Conservation (phyloP, 2,888 invertebrate genomes). For the Drosophila mulleri region DNA sequence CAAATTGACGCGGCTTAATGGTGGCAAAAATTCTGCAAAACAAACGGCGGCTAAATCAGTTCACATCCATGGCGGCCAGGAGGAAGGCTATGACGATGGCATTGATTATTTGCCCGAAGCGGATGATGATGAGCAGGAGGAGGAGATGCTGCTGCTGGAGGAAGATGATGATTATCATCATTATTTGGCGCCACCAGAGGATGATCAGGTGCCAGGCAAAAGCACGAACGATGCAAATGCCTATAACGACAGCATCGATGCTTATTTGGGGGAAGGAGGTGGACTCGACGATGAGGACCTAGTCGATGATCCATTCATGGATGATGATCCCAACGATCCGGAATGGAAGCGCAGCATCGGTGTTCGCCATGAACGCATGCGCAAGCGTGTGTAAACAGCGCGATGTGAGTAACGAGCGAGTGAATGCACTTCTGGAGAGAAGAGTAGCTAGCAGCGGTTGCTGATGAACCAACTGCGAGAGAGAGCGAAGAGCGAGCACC, state of each 20-base stretch:
- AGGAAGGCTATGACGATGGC: constrained; percentile 47
- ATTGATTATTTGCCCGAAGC: constrained; percentile 54
- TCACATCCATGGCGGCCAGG: constrained; percentile 31
- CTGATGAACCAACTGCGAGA: not conserved
- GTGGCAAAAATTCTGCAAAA: constrained; percentile 3
- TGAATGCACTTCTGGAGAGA: not conserved
- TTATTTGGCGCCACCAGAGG: constrained; percentile 74
- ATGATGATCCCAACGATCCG: constrained; percentile 94
- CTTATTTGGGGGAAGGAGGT: constrained; percentile 66
- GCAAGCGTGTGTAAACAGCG: constrained; percentile 53
- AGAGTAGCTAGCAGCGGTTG: not conserved
- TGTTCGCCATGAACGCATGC: constrained; percentile 55
- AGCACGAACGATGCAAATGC: constrained; percentile 33
- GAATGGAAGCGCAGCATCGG: constrained; percentile 88
- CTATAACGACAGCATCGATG: constrained; percentile 71
- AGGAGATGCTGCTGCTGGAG: constrained; percentile 46
- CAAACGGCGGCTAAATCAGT: not conserved
- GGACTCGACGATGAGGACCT: constrained; percentile 66
- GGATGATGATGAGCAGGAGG: constrained; percentile 56
- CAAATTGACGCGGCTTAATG: constrained; percentile 42
- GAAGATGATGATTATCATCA: constrained; percentile 74
- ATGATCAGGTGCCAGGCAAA: constrained; percentile 33
- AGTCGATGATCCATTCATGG: constrained; percentile 86
- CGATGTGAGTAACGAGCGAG: not conserved
- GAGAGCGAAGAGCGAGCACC: constrained; percentile 3